Conservation (phyloP, 1,140 invertebrate species). For the Planococcus citri region DNA sequence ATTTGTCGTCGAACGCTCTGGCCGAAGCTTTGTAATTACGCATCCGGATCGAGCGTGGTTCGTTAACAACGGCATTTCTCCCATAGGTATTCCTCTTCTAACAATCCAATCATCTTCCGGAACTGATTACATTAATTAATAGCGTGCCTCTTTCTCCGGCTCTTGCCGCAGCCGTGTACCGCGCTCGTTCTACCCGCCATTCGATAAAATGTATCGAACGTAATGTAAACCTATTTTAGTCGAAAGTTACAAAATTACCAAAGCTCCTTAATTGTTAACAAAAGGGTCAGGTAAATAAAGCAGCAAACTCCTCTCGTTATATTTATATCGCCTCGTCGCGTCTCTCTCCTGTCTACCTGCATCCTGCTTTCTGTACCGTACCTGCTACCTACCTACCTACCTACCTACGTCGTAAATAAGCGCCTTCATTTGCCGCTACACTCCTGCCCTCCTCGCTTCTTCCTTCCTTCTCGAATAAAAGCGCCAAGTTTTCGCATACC, state of each 20-base stretch:
- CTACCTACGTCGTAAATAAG: too few species aligned
- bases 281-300: background rate
- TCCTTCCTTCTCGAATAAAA: too few species aligned
- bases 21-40: background rate
- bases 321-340: too few species aligned
- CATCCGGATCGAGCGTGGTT: background rate
- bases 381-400: too few species aligned
- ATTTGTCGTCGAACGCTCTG: too few species aligned
- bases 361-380: too few species aligned
- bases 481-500: too few species aligned
- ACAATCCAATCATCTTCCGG: constrained; percentile 6
- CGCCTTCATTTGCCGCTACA: too few species aligned
- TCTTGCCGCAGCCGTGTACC: background rate
- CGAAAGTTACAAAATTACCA: background rate
- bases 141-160: background rate
- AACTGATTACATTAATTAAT: constrained; percentile 8
- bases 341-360: too few species aligned
- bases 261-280: background rate
- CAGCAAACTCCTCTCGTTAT: background rate
- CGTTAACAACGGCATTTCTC: background rate
- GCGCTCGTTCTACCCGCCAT: background rate
- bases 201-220: background rate
- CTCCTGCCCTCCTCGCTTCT: too few species aligned
- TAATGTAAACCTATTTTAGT: background rate
- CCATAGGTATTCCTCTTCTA: background rate